phyloP scores from a whole-genome alignment of 2,888 invertebrate genomes.

The Graphium colonna region DNA sequence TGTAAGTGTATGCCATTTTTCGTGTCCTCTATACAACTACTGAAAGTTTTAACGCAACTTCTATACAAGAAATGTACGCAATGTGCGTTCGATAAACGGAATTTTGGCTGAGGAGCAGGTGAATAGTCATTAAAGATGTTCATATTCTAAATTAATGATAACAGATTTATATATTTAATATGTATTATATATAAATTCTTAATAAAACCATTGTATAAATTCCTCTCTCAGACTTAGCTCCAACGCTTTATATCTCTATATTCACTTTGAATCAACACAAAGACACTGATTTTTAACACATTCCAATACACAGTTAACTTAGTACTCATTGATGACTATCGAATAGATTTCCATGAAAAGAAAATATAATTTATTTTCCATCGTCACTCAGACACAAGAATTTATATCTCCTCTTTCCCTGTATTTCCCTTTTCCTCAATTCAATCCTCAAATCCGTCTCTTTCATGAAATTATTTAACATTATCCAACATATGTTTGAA shows the following conservation, averaged over 20 bases:
- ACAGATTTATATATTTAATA: not conserved
- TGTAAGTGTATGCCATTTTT: slow-evolving; percentile 4
- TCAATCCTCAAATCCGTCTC: too few relatives aligned
- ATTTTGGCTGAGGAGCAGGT: not conserved
- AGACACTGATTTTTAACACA: too few relatives aligned
- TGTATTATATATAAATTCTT: not conserved
- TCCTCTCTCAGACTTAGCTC: too few relatives aligned
- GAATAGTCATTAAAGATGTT: not conserved
- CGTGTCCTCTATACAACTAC: not conserved
- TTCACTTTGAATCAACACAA: too few relatives aligned
- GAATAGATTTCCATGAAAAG: not conserved
- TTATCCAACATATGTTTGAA: not conserved
- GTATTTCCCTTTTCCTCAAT: too few relatives aligned
- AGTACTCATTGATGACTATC: not conserved
- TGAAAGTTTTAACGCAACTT: not conserved
- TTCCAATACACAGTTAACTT: too few relatives aligned
- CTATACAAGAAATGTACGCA: not conserved
- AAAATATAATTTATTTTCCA: not conserved
- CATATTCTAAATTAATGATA: slow-evolving; percentile 14
- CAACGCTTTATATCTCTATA: too few relatives aligned
- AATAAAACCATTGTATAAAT: not conserved
- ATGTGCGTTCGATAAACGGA: not conserved
- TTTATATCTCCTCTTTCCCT: too few relatives aligned
- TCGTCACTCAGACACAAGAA: too few relatives aligned
- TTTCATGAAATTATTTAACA: slow-evolving; percentile 16